A percentile compares a stretch with the other conserved stretches of the same genome.
Conservation (phyloP, 2,113 vertebrate species). For the Tichodroma muraria region DNA sequence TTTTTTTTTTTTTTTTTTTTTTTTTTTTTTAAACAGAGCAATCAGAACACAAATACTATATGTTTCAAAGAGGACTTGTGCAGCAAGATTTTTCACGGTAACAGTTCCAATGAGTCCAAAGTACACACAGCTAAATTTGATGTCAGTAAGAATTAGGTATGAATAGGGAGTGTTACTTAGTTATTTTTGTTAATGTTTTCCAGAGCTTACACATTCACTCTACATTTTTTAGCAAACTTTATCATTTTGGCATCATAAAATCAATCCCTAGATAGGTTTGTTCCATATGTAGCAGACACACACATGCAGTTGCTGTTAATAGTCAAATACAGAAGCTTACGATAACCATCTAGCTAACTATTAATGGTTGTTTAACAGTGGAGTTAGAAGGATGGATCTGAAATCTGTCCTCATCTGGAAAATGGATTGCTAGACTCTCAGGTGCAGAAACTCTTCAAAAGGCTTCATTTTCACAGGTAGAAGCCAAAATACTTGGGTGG, state of each 20-base stretch:
- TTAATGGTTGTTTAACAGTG: neutral
- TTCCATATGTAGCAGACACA: slow-evolving; percentile 16
- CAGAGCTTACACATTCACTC: slow-evolving; percentile 49
- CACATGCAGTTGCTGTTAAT: slow-evolving; percentile 4
- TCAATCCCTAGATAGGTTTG: slow-evolving; percentile 27
- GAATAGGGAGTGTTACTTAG: slow-evolving; percentile 47
- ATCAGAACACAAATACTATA: neutral
- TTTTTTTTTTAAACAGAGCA: neutral
- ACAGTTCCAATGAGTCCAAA: slow-evolving; percentile 29
- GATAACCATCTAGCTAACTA: slow-evolving; percentile 25
- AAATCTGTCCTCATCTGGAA: neutral
- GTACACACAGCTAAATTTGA: slow-evolving; percentile 55
- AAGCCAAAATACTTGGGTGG: neutral
- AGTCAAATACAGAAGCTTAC: slow-evolving; percentile 21
- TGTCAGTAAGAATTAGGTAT: slow-evolving; percentile 48
- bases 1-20: neutral
- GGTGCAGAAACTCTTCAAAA: neutral
- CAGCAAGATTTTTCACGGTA: neutral
- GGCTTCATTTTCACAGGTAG: neutral
- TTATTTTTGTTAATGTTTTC: slow-evolving; percentile 65
- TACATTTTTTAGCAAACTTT: slow-evolving; percentile 52
- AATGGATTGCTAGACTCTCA: neutral
- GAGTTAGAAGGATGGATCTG: neutral
- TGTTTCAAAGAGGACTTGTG: neutral
- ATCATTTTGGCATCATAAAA: slow-evolving; percentile 57